Percentiles rank a stretch among this genome's conserved stretches.
Conservation (phyloP, 2,888 invertebrate species). For the Pomacea canaliculata region DNA sequence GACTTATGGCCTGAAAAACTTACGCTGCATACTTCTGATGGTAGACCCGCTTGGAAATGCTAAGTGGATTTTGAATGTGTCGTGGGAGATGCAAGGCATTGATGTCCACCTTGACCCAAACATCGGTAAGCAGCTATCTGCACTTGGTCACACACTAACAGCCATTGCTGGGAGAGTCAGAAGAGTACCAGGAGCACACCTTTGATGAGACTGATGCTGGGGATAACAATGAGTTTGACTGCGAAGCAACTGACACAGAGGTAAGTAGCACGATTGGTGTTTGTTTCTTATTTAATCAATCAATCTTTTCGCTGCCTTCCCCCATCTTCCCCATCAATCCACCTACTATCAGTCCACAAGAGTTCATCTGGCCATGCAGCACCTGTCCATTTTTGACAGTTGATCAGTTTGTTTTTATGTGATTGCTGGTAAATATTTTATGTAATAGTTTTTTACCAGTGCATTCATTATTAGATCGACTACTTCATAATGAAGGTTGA, state of each 20-base stretch:
- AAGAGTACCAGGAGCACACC: constrained; percentile 75
- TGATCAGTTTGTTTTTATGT: too few relatives aligned
- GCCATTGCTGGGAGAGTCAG: constrained; percentile 87
- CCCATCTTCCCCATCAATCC: too few relatives aligned
- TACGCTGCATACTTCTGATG: background rate
- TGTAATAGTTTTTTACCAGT: too few relatives aligned
- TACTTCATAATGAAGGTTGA: background rate
- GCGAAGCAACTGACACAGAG: constrained; percentile 35
- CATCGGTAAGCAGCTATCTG: constrained; percentile 94
- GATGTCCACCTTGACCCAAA: constrained; percentile 96
- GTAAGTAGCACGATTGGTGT: constrained; percentile 4
- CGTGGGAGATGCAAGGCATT: constrained; percentile 99
- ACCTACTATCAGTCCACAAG: too few relatives aligned
- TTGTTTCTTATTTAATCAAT: too few relatives aligned
- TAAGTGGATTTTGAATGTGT: constrained; percentile 97
- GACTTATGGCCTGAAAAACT: too few relatives aligned
- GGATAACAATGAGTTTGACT: constrained; percentile 51
- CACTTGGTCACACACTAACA: constrained; percentile 93
- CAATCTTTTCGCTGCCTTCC: too few relatives aligned
- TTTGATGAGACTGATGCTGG: constrained; percentile 73
- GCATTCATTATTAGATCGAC: too few relatives aligned
- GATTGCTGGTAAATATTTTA: too few relatives aligned
- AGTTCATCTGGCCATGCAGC: too few relatives aligned
- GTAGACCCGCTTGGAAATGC: constrained; percentile 75
- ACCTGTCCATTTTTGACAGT: too few relatives aligned